phyloP scores from a whole-genome alignment of 2,888 invertebrate species.

The Trilocha varians region DNA sequence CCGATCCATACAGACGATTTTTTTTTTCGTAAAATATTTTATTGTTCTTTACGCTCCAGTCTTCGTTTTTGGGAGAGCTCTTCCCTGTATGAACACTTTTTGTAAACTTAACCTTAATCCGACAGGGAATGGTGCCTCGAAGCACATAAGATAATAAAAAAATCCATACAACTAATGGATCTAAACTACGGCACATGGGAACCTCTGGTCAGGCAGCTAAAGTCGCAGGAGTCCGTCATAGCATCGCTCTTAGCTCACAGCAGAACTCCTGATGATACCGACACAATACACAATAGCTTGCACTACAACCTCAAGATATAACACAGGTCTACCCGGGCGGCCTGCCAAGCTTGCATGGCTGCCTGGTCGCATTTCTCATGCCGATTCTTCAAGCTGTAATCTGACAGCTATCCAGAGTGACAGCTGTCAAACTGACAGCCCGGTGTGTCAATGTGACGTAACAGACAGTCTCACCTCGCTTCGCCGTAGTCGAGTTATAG shows the following conservation, averaged over 20 bases:
- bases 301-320: slow-evolving; percentile 55
- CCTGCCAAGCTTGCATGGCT: not conserved
- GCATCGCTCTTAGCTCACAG: slow-evolving; percentile 40
- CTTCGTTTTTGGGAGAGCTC: no score
- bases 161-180: slow-evolving; percentile 63
- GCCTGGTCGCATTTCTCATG: not conserved
- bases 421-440: not conserved
- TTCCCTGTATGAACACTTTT: no score
- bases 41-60: no score
- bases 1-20: no score
- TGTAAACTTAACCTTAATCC: no score
- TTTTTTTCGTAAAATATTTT: no score
- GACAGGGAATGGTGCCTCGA: slow-evolving; percentile 64
- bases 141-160: slow-evolving; percentile 59
- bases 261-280: slow-evolving; percentile 24
- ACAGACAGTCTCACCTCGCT: no score
- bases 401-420: not conserved
- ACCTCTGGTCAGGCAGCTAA: slow-evolving; percentile 46
- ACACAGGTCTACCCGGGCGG: not conserved
- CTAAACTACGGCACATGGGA: slow-evolving; percentile 72
- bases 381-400: not conserved
- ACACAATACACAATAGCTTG: slow-evolving; percentile 40
- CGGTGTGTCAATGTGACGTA: no score
- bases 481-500: no score
- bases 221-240: slow-evolving; percentile 46